These are phyloP conservation scores for Drosophila insularis DNA, from an alignment of 1,140 invertebrate genomes.

Conservation along the genomic window DNA sequence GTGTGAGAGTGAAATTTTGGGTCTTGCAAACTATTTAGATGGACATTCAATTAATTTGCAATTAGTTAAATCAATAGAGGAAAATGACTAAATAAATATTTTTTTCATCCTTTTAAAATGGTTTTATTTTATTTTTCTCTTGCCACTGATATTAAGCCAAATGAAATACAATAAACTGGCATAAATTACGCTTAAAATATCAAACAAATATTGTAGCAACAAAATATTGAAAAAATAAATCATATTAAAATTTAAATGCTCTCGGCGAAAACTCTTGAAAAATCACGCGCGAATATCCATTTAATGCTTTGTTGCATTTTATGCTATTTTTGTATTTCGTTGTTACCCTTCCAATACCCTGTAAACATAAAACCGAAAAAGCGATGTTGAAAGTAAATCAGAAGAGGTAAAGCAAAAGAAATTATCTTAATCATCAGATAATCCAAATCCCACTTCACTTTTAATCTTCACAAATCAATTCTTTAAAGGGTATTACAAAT, in stretches of 20 bases:
- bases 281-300: slow-evolving; percentile 45
- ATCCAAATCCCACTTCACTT: too few species aligned
- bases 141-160: neutral
- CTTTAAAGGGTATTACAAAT: neutral
- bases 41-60: neutral
- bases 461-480: too few species aligned
- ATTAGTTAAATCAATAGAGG: slow-evolving; percentile 8
- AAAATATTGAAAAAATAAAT: neutral
- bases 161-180: slow-evolving; percentile 33
- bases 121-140: neutral
- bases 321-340: slow-evolving; percentile 12
- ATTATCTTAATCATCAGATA: too few species aligned
- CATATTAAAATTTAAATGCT: slow-evolving; percentile 6
- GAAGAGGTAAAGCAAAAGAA: too few species aligned
- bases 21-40: neutral
- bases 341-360: neutral
- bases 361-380: neutral
- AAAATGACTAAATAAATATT: slow-evolving; percentile 7
- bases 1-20: neutral
- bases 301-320: slow-evolving; percentile 35
- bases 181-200: slow-evolving; percentile 12
- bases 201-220: neutral
- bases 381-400: neutral
- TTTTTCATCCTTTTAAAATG: neutral
- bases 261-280: slow-evolving; percentile 24